A percentile compares a stretch with the other conserved stretches of the same genome.
phyloP scores from a whole-genome alignment of 2,113 vertebrate species.

The Merops nubicus region DNA sequence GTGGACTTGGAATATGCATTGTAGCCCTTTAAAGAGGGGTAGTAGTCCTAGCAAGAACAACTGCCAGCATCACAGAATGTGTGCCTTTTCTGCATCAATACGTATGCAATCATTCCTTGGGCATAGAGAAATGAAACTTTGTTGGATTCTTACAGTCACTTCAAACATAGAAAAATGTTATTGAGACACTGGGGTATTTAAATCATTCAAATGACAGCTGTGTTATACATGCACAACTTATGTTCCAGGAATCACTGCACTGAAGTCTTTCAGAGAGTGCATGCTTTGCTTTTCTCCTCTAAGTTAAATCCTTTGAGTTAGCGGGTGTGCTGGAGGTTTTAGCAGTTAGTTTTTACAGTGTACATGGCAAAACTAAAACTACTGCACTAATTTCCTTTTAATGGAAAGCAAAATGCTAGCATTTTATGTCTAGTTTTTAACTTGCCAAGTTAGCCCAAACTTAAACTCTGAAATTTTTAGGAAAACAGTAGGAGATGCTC shows the following conservation, averaged over 20 bases:
- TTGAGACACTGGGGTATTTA: not conserved
- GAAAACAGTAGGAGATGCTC: not conserved
- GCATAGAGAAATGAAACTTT: not conserved
- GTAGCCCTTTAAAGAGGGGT: not conserved
- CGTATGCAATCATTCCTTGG: not conserved
- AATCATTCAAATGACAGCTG: not conserved
- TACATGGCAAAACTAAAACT: not conserved
- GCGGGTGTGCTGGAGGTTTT: not conserved
- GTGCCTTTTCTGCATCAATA: not conserved
- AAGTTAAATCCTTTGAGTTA: not conserved
- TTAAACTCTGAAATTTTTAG: not conserved
- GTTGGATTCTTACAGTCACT: not conserved
- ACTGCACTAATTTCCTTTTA: not conserved
- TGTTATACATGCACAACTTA: accelerated
- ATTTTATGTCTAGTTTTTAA: not conserved
- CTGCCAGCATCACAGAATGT: not conserved
- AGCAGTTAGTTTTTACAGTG: not conserved
- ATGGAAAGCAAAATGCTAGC: not conserved
- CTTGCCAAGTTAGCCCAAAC: not conserved
- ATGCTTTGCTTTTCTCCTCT: not conserved
- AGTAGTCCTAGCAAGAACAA: not conserved
- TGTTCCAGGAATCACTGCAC: not conserved
- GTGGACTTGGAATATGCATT: not conserved
- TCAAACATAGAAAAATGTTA: not conserved
- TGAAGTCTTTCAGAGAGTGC: not conserved